Conservation (phyloP, 2,113 vertebrate species). For the mouse (Mus musculus) region DNA sequence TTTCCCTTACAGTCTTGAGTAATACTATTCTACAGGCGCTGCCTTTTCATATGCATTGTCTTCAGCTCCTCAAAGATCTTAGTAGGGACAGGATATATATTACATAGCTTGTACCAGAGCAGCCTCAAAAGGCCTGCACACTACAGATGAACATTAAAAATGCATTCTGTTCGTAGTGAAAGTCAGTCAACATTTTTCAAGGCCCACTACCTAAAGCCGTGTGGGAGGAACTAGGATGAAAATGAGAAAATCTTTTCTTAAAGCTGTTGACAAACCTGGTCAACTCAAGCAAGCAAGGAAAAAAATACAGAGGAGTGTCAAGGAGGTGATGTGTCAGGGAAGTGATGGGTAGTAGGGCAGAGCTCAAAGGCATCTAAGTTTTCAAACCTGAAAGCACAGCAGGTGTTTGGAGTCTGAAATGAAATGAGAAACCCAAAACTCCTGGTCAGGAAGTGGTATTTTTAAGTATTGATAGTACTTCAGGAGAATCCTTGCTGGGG, state of each 20-base stretch:
- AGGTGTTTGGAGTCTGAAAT: not conserved
- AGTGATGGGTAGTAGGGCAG: not conserved
- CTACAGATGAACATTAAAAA: not conserved
- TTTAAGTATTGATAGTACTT: not conserved
- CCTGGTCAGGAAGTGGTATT: not conserved
- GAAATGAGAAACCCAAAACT: not conserved
- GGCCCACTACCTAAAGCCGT: not conserved
- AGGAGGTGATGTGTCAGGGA: not conserved
- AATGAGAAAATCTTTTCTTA: constrained; percentile 28
- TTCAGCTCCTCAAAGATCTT: not conserved
- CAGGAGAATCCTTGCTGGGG: not conserved
- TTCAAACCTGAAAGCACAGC: not conserved
- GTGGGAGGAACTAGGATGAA: not conserved
- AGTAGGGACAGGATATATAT: not conserved
- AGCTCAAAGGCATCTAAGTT: not conserved
- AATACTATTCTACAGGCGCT: not conserved
- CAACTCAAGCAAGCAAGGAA: not conserved
- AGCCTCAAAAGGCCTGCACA: not conserved
- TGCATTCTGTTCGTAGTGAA: not conserved
- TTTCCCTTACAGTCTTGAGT: not conserved
- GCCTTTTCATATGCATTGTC: not conserved
- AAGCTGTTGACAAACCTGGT: constrained; percentile 27
- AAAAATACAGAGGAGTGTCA: not conserved
- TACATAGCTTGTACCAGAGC: not conserved
- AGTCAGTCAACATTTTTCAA: not conserved